Evolutionary conservation across 2,888 invertebrate species (phyloP).

Genomic region (Himalopsyche anomala): DNA sequence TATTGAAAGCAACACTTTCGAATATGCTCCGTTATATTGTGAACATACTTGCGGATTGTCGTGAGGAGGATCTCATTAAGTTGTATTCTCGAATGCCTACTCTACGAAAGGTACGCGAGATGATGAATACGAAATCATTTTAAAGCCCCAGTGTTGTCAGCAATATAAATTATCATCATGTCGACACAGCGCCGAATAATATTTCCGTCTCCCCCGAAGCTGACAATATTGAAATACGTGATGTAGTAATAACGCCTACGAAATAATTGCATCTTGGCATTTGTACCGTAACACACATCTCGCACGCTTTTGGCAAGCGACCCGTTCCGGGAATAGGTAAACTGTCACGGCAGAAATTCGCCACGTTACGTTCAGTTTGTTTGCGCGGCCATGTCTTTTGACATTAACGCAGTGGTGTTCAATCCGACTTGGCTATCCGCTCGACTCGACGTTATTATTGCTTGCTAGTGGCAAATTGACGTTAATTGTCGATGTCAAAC

Average conservation of each 20-base stretch:
- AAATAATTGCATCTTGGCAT: slow-evolving; percentile 42
- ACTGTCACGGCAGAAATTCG: slow-evolving; percentile 35
- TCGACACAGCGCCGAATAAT: slow-evolving; percentile 10
- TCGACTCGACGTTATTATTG: too few species aligned
- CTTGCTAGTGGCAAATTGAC: too few species aligned
- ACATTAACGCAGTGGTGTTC: background rate
- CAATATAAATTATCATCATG: background rate
- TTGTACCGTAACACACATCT: slow-evolving; percentile 40
- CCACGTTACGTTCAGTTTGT: slow-evolving; percentile 1
- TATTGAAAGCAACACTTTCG: too few species aligned
- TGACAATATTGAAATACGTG: slow-evolving; percentile 40
- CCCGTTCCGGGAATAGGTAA: slow-evolving; percentile 42
- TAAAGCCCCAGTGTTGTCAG: background rate
- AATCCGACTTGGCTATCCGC: background rate
- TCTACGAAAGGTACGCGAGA: too few species aligned
- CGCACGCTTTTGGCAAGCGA: slow-evolving; percentile 35
- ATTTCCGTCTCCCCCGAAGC: background rate
- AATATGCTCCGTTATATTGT: too few species aligned
- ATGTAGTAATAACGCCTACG: slow-evolving; percentile 43
- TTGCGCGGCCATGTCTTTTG: slow-evolving; percentile 18
- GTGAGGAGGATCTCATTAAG: too few species aligned
- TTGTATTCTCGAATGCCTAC: too few species aligned
- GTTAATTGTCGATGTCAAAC: too few species aligned
- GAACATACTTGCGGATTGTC: too few species aligned
- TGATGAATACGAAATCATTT: too few species aligned